phyloP scores from a whole-genome alignment of 2,797 vertebrate species.

The Bradypodion pumilum region DNA sequence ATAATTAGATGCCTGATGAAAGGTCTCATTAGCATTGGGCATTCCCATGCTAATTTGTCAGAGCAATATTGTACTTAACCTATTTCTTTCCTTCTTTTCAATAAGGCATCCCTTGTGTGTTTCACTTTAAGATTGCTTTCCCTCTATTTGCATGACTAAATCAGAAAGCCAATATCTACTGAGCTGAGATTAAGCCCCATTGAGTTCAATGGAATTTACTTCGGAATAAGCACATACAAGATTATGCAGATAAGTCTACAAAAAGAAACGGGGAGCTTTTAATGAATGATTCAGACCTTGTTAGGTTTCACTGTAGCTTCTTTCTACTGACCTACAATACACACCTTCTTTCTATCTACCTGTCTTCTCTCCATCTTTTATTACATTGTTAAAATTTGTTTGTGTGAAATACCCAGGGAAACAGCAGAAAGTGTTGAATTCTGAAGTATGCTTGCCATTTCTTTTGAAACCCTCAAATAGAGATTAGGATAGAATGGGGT shows the following conservation, averaged over 20 bases:
- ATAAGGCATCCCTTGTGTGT: conserved; percentile 49
- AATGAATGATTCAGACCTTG: neutral
- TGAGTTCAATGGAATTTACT: too few species aligned
- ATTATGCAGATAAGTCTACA: too few species aligned
- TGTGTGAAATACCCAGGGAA: neutral
- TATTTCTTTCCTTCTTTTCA: neutral
- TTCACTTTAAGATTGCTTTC: neutral
- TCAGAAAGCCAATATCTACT: neutral
- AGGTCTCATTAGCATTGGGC: conserved; percentile 64
- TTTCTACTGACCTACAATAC: neutral
- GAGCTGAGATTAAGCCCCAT: neutral
- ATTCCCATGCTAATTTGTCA: conserved; percentile 57
- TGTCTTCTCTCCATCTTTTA: neutral
- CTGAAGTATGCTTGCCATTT: neutral
- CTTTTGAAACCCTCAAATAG: neutral
- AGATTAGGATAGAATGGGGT: neutral
- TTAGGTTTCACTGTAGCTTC: neutral
- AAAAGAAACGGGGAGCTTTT: too few species aligned
- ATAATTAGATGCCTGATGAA: conserved; percentile 69
- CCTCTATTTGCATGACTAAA: neutral
- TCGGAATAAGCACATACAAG: neutral
- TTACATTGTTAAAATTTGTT: neutral
- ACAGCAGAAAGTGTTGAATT: neutral
- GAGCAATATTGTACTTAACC: conserved; percentile 59
- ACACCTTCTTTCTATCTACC: neutral